Percentiles rank a stretch among this genome's conserved stretches.
phyloP scores from a whole-genome alignment of 2,888 invertebrate genomes.

The Tortrix viridana region DNA sequence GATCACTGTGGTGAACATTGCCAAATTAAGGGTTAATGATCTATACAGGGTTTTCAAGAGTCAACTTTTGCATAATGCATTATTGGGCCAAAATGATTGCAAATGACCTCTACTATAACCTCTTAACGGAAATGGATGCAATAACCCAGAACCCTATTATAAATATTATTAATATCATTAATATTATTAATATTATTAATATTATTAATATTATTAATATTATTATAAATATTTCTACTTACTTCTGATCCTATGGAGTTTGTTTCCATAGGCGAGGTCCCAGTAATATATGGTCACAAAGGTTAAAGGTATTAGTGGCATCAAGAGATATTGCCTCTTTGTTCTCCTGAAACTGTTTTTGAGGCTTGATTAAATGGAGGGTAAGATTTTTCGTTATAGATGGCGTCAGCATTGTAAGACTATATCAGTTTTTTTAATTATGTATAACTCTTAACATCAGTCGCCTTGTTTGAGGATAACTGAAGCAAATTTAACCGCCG shows the following conservation, averaged over 20 bases:
- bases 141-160: too few species aligned
- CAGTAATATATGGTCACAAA: slow-evolving; percentile 89
- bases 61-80: too few species aligned
- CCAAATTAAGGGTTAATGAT: too few species aligned
- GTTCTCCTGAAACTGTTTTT: slow-evolving; percentile 84
- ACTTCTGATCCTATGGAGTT: slow-evolving; percentile 90
- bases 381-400: not conserved
- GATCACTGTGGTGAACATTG: too few species aligned
- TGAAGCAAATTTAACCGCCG: too few species aligned
- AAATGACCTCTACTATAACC: too few species aligned
- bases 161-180: too few species aligned
- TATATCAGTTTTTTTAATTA: not conserved
- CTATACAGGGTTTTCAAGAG: too few species aligned
- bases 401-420: not conserved
- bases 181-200: not conserved
- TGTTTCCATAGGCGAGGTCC: slow-evolving; percentile 91
- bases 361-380: slow-evolving; percentile 37
- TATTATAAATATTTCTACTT: slow-evolving; percentile 53
- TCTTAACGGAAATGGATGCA: too few species aligned
- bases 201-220: not conserved
- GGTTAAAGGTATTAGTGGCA: slow-evolving; percentile 88
- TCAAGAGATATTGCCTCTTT: slow-evolving; percentile 84
- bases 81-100: too few species aligned
- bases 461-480: too few species aligned
- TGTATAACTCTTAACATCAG: too few species aligned